These are phyloP conservation scores for Urocolius indicus DNA, from an alignment of 2,113 vertebrate genomes.

Conservation along the genomic window DNA sequence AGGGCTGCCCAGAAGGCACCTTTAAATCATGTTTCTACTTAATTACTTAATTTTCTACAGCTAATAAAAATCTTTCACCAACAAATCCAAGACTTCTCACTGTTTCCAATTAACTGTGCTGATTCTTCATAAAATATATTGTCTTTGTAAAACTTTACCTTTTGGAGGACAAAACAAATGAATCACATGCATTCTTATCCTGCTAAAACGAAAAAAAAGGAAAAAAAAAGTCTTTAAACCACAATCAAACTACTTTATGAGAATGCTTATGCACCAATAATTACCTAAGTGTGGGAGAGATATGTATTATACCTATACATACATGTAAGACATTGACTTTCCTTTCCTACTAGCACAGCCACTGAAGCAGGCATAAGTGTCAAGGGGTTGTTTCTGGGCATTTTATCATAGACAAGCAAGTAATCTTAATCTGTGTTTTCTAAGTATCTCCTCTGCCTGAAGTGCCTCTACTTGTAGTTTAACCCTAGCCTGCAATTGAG, in stretches of 20 bases:
- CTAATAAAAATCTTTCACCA: background rate
- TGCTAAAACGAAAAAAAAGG: background rate
- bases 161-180: background rate
- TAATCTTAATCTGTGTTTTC: background rate
- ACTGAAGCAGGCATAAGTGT: background rate
- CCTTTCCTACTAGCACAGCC: background rate
- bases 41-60: background rate
- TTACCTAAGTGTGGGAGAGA: background rate
- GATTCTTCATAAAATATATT: background rate
- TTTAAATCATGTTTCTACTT: background rate
- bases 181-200: background rate
- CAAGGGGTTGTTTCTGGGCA: background rate
- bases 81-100: background rate
- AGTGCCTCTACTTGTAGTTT: too few species aligned
- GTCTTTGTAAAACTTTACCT: background rate
- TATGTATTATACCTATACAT: background rate
- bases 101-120: background rate
- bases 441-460: background rate
- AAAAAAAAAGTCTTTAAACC: background rate
- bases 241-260: background rate
- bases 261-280: background rate
- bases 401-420: background rate
- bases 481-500: too few species aligned
- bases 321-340: background rate
- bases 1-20: background rate